Base-by-base conservation (phyloP, 2,888 invertebrate genomes). In the Leucophora obtusa region DNA sequence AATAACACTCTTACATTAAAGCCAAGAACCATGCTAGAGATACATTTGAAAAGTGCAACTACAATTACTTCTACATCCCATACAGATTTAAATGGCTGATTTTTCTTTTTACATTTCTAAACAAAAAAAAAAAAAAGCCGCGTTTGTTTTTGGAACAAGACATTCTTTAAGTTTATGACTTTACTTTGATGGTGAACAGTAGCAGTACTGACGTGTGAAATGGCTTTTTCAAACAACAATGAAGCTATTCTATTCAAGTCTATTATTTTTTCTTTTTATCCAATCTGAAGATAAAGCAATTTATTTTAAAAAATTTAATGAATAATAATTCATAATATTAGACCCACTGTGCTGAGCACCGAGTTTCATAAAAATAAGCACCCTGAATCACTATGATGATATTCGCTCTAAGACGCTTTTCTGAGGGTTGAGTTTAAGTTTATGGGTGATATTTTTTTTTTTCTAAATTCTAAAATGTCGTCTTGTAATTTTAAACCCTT, bases 401-500 rank as follows among this genome's bases (percentile, higher is more conserved):
- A 43, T 63, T 63, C n/a, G 38, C 28, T 10, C 51, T 21, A 8
- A 60, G 73, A 56, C 59, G 73, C 73, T 73, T 80, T 77, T 66
- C 77, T 74, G 81, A 77, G 81, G 81, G 81, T 81, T 60, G 81
- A 50, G 58, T 69, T 60, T 38, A 14, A 54, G 50, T 38, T 70
- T 18, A 18, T 66, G 76, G 69, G 65, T 70, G 70, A 65, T 47
- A 28, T 51, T 58, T 65, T 69, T 76, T 62, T 63, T 38, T 11
- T 38, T 35, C 6, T 10, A 14, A 33, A 17, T 50, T 28, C 15
- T 58, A 47, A 47, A 73, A 69, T 54, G 15, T 70, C 70, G 68
- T 80, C 62, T 68, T 80, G 75, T 76, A 75, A 80, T 72, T 76
- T 51, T 21, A 76, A 80, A 80, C 74, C 79, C 70, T 72, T 79